phyloP scores from a whole-genome alignment of 2,888 invertebrate species.

The Drosophila tripunctata region DNA sequence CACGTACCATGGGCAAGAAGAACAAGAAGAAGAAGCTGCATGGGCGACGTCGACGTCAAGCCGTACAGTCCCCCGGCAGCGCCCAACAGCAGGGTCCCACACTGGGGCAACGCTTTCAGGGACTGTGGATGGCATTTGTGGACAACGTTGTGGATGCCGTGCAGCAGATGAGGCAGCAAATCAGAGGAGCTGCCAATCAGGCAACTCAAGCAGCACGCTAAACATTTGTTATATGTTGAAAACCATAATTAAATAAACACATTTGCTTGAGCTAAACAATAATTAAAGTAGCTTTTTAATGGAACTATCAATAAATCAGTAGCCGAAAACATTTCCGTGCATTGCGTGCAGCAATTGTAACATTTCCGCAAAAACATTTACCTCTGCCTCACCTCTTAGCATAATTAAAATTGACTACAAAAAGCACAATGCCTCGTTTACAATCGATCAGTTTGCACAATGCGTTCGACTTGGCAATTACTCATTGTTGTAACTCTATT shows the following conservation, averaged over 20 bases:
- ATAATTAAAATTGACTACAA: constrained; percentile 48
- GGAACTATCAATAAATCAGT: background rate
- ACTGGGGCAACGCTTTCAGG: constrained; percentile 54
- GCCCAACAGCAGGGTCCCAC: constrained; percentile 2
- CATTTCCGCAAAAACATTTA: constrained; percentile 1
- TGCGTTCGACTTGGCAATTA: constrained; percentile 31
- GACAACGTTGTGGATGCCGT: constrained; percentile 51
- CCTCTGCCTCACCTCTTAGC: background rate
- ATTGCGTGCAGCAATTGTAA: too few relatives aligned
- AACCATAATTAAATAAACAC: background rate
- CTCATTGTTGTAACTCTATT: background rate
- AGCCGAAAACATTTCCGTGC: too few relatives aligned
- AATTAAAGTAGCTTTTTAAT: too few relatives aligned
- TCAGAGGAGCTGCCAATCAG: constrained; percentile 36
- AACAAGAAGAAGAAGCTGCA: constrained; percentile 49
- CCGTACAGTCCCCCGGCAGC: background rate
- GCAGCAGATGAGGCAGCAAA: constrained; percentile 52
- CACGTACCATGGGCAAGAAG: constrained; percentile 33
- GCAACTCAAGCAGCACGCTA: background rate
- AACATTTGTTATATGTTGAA: background rate
- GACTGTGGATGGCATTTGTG: constrained; percentile 52
- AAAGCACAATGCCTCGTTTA: constrained; percentile 25
- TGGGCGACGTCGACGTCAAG: constrained; percentile 47
- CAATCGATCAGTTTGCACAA: constrained; percentile 44
- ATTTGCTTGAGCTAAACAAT: background rate